These are phyloP conservation scores for Drosophila quadrilineata DNA, from an alignment of 1,140 invertebrate species.

Conservation along the genomic window DNA sequence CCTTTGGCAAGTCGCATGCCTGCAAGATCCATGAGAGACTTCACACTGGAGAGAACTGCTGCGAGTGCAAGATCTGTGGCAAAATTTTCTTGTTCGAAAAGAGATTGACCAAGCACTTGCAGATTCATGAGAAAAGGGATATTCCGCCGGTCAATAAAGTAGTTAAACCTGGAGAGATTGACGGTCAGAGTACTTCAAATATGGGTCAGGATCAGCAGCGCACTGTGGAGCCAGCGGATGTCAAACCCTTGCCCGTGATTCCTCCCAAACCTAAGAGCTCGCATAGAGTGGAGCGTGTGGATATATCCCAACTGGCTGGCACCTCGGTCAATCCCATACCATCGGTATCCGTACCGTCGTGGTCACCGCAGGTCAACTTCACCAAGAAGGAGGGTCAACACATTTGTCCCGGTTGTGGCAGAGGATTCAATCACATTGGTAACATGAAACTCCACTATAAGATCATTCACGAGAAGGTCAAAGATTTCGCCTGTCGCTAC, in stretches of 20 bases:
- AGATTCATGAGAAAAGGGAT: conserved; percentile 70
- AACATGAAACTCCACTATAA: conserved; percentile 76
- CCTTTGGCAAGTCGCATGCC: conserved; percentile 71
- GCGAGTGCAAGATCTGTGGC: conserved; percentile 73
- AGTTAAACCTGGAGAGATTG: background rate
- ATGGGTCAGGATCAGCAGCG: background rate
- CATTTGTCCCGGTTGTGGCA: conserved; percentile 71
- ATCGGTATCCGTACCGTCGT: conserved; percentile 66
- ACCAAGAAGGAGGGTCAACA: conserved; percentile 75
- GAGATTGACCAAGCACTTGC: conserved; percentile 64
- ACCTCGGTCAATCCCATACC: conserved; percentile 74
- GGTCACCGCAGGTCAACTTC: conserved; percentile 73
- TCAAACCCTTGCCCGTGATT: background rate
- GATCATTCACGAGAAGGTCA: conserved; percentile 73
- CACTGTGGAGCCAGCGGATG: background rate
- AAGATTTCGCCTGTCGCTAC: conserved; percentile 74
- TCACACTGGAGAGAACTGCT: conserved; percentile 82
- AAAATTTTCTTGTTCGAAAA: conserved; percentile 71
- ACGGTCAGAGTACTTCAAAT: too few relatives aligned
- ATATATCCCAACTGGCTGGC: conserved; percentile 69
- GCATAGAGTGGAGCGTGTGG: conserved; percentile 70
- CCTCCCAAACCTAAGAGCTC: conserved; percentile 25
- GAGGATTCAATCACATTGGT: conserved; percentile 71
- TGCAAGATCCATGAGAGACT: conserved; percentile 73
- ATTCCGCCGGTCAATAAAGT: conserved; percentile 14